phyloP scores from a whole-genome alignment of 2,113 vertebrate species.

The Galbula dea region DNA sequence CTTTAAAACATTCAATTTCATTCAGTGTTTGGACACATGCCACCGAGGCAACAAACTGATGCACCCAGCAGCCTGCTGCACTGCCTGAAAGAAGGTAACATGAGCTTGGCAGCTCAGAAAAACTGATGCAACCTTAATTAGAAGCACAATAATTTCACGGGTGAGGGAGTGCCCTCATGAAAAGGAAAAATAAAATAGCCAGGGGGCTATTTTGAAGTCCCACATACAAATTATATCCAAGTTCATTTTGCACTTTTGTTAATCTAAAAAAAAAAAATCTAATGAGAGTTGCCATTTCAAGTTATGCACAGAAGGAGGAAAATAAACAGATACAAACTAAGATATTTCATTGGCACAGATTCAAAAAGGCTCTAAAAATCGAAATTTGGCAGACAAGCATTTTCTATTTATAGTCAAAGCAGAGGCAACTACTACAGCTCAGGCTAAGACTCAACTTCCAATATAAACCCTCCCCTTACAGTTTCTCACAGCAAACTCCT shows the following conservation, averaged over 20 bases:
- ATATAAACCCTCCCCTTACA: not conserved
- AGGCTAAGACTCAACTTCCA: slow-evolving; percentile 28
- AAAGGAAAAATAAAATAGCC: slow-evolving; percentile 10
- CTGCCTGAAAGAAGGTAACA: not conserved
- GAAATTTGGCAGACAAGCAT: slow-evolving; percentile 24
- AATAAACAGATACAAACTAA: slow-evolving; percentile 59
- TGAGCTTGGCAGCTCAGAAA: not conserved
- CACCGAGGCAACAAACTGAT: slow-evolving; percentile 35
- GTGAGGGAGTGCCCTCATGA: not conserved
- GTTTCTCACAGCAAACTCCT: slow-evolving; percentile 46
- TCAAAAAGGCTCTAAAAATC: slow-evolving; percentile 30
- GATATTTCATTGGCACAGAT: slow-evolving; percentile 29
- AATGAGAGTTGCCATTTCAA: not conserved
- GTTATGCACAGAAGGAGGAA: slow-evolving; percentile 10
- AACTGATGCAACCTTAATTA: not conserved
- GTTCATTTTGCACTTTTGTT: not conserved
- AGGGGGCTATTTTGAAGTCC: not conserved
- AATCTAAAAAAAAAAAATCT: slow-evolving; percentile 2
- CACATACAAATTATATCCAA: not conserved
- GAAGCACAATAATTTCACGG: not conserved
- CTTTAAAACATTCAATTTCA: slow-evolving; percentile 40
- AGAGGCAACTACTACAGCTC: not conserved
- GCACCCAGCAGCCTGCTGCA: not conserved
- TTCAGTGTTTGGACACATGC: slow-evolving; percentile 43
- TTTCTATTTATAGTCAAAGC: slow-evolving; percentile 47